A percentile compares a stretch with the other conserved stretches of the same genome.
phyloP scores from a whole-genome alignment of 2,113 vertebrate species.

The Sprattus sprattus region DNA sequence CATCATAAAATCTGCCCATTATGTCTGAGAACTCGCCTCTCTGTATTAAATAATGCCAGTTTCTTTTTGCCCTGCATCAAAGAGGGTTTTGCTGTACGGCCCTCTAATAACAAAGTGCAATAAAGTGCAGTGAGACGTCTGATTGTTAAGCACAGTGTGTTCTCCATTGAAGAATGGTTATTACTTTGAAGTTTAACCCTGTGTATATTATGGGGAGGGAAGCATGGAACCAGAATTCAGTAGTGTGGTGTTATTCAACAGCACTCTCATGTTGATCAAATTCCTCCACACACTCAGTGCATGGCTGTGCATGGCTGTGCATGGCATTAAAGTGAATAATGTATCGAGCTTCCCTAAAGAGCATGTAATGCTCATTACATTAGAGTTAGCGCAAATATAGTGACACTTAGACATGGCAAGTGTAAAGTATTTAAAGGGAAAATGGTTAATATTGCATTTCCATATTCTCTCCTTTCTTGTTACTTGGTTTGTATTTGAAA shows the following conservation, averaged over 20 bases:
- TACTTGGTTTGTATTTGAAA: background rate
- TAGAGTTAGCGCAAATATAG: background rate
- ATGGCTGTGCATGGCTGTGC: background rate
- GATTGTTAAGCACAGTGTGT: background rate
- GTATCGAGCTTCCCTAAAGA: background rate
- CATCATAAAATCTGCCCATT: background rate
- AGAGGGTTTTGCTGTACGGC: background rate
- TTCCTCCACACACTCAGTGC: background rate
- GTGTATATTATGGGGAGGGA: background rate
- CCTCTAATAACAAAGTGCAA: background rate
- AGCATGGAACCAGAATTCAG: background rate
- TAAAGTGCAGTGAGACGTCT: background rate
- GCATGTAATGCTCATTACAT: background rate
- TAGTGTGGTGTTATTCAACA: background rate
- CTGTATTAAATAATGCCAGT: too few species aligned
- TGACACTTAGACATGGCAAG: background rate
- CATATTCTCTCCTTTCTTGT: background rate
- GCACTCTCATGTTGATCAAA: background rate
- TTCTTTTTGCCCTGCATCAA: too few species aligned
- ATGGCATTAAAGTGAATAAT: slow-evolving; percentile 7
- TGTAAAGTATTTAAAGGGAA: slow-evolving; percentile 1
- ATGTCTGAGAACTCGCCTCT: too few species aligned
- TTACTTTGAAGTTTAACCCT: background rate
- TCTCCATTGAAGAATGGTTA: background rate
- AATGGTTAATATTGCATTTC: background rate